Evolutionary conservation across 1,140 invertebrate species (phyloP).

Genomic region (Coptotermes formosanus): DNA sequence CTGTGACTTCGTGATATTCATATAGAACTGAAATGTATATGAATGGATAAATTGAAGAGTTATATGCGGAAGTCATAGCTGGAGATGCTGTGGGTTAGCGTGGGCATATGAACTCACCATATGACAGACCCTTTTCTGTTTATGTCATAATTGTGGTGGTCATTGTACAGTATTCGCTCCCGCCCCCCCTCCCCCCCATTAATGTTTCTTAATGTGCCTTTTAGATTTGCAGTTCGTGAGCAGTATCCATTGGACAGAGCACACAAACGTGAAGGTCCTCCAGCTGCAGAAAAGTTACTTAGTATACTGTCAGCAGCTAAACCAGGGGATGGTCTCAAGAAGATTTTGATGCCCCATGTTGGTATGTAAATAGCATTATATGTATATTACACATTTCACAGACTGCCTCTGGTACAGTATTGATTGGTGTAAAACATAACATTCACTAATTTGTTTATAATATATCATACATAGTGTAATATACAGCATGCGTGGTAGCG

Average conservation of each 20-base stretch:
- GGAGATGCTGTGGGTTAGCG: too few relatives aligned
- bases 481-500: too few relatives aligned
- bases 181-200: background rate
- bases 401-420: too few relatives aligned
- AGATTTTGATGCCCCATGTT: slow-evolving; percentile 78
- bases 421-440: background rate
- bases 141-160: too few relatives aligned
- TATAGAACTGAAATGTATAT: too few relatives aligned
- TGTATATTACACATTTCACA: too few relatives aligned
- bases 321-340: slow-evolving; percentile 77
- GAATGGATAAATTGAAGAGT: too few relatives aligned
- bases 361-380: slow-evolving; percentile 50
- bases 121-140: too few relatives aligned
- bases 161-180: too few relatives aligned
- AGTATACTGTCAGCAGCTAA: slow-evolving; percentile 65
- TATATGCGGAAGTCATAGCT: too few relatives aligned
- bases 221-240: slow-evolving; percentile 85
- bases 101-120: too few relatives aligned
- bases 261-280: slow-evolving; percentile 57
- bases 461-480: background rate
- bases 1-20: too few relatives aligned
- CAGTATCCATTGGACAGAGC: slow-evolving; percentile 82
- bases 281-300: slow-evolving; percentile 49
- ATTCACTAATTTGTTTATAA: background rate
- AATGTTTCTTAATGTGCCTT: slow-evolving; percentile 34